A percentile compares a stretch with the other conserved stretches of the same genome.
Evolutionary conservation across 2,888 invertebrate species (phyloP).

Genomic region (Dioctria rufipes): DNA sequence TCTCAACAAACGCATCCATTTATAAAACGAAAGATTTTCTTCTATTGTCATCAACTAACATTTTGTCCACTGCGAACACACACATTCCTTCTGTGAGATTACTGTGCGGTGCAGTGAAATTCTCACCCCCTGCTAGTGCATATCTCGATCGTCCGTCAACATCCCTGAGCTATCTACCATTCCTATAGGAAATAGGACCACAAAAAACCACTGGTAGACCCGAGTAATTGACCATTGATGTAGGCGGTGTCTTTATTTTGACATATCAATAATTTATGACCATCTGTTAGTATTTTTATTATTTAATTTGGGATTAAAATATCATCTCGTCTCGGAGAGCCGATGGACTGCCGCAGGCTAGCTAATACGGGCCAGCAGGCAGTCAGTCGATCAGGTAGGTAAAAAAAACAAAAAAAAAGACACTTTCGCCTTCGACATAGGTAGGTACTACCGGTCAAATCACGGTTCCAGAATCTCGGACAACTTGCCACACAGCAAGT

Average conservation of each 20-base stretch:
- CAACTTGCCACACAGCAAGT: conserved; percentile 44
- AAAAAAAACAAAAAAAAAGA: conserved; percentile 37
- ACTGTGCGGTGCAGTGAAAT: background rate
- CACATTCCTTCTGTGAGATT: conserved; percentile 2
- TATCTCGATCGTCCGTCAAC: conserved; percentile 7
- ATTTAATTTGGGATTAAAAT: conserved; percentile 59
- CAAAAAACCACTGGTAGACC: conserved; percentile 19
- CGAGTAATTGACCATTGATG: conserved; percentile 63
- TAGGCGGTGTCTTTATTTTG: conserved; percentile 64
- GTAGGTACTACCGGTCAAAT: background rate
- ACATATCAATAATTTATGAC: conserved; percentile 63
- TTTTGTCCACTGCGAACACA: background rate
- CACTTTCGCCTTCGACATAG: background rate
- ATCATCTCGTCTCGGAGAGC: conserved; percentile 45
- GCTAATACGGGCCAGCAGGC: conserved; percentile 15
- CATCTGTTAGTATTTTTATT: conserved; percentile 62
- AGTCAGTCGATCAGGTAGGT: conserved; percentile 27
- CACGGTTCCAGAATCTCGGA: conserved; percentile 22
- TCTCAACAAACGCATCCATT: no score
- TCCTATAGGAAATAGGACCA: background rate
- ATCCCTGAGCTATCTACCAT: background rate
- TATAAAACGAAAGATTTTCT: background rate
- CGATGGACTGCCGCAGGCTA: conserved; percentile 21
- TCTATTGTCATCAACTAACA: conserved; percentile 8
- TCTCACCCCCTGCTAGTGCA: conserved; percentile 17